phyloP scores from a whole-genome alignment of 2,797 vertebrate species.

The Psittacula echo region DNA sequence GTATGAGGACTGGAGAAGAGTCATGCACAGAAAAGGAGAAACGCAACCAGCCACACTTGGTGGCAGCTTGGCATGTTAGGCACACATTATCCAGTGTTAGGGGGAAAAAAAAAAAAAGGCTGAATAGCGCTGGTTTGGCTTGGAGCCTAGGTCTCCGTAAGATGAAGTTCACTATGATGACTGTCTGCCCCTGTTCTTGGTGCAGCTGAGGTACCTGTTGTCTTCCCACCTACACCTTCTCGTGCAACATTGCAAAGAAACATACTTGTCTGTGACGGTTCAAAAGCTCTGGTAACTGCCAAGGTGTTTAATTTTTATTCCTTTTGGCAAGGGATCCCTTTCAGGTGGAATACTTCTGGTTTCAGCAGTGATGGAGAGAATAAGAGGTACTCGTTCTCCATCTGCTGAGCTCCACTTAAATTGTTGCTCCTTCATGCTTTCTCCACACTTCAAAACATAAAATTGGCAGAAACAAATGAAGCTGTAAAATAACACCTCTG shows the following conservation, averaged over 20 bases:
- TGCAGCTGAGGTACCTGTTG: not conserved
- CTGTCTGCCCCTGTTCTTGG: not conserved
- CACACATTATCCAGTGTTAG: not conserved
- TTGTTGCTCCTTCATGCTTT: slow-evolving; percentile 45
- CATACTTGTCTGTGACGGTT: not conserved
- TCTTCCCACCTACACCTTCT: not conserved
- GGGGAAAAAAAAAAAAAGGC: not conserved
- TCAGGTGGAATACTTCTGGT: not conserved
- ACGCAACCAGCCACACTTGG: not conserved
- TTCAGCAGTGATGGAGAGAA: not conserved
- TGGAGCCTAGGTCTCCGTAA: not conserved
- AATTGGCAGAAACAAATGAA: slow-evolving; percentile 62
- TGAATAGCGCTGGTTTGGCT: not conserved
- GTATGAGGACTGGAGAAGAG: fast-evolving
- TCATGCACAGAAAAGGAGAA: not conserved
- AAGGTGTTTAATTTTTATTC: not conserved
- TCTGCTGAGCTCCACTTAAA: slow-evolving; percentile 51
- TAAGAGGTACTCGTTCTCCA: slow-evolving; percentile 33
- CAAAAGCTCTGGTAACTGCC: not conserved
- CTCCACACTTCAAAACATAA: slow-evolving; percentile 42
- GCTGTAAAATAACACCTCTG: slow-evolving; percentile 52
- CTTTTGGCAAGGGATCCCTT: not conserved
- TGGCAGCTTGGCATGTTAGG: not conserved
- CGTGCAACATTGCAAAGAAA: not conserved
- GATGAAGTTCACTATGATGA: not conserved